phyloP scores from a whole-genome alignment of 2,888 invertebrate species.

The Calephelis perditalis region DNA sequence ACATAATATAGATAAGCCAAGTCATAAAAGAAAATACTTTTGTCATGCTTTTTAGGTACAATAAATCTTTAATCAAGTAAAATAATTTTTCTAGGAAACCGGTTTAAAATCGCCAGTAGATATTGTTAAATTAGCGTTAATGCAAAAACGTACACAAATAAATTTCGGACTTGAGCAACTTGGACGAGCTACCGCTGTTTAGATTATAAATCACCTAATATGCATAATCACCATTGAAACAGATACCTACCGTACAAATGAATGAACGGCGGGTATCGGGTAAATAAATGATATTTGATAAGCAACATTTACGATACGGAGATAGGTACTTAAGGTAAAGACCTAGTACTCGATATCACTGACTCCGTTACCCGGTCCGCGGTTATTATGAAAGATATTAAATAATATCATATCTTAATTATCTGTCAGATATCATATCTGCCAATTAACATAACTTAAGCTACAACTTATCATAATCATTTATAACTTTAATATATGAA shows the following conservation, averaged over 20 bases:
- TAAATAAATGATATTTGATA: conserved; percentile 10
- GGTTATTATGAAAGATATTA: conserved; percentile 3
- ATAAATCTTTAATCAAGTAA: too few species aligned
- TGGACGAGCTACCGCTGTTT: not conserved
- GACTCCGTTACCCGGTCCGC: not conserved
- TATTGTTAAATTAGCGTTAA: too few species aligned
- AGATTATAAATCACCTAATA: not conserved
- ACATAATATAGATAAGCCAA: too few species aligned
- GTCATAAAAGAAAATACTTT: too few species aligned
- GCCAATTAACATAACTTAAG: conserved; percentile 1
- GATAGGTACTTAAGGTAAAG: not conserved
- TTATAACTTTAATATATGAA: too few species aligned
- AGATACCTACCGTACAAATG: conserved; percentile 1
- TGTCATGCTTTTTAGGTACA: too few species aligned
- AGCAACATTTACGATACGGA: not conserved
- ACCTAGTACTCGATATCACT: not conserved
- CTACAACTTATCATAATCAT: too few species aligned
- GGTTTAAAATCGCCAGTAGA: too few species aligned
- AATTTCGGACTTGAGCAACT: too few species aligned
- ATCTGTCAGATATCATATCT: conserved; percentile 13
- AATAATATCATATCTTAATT: conserved; percentile 13
- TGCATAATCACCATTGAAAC: conserved; percentile 4
- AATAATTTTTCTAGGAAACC: too few species aligned
- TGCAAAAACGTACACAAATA: too few species aligned
- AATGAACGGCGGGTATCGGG: not conserved